Conservation (phyloP, 2,113 vertebrate genomes). For the Peromyscus californicus region DNA sequence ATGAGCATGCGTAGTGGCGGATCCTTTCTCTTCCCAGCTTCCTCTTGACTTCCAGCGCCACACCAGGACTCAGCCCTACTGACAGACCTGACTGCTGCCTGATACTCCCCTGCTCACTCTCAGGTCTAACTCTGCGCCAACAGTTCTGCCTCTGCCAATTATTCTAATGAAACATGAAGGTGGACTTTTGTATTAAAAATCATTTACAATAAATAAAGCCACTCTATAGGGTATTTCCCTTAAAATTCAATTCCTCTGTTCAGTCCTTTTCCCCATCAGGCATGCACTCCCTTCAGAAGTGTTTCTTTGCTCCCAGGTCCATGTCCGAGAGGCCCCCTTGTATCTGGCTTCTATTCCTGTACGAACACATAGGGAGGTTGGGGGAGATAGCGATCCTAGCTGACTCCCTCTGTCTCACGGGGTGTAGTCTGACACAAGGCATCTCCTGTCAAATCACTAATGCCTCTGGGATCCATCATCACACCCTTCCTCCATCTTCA, state of each 20-base stretch:
- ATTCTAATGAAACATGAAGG: not conserved
- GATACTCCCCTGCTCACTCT: not conserved
- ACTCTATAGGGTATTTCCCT: too few species aligned
- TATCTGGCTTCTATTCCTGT: accelerated
- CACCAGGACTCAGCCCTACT: accelerated
- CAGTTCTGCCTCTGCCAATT: not conserved
- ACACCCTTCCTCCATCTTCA: not conserved
- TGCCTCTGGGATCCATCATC: accelerated
- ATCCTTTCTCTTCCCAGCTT: accelerated
- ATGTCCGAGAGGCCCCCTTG: accelerated
- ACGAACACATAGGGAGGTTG: accelerated
- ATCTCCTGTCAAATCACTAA: accelerated
- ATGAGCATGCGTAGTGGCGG: accelerated
- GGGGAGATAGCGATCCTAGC: accelerated
- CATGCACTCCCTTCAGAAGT: accelerated
- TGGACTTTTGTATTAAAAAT: accelerated
- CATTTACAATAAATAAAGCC: not conserved
- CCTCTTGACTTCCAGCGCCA: accelerated
- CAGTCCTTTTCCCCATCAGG: not conserved
- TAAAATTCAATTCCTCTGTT: accelerated
- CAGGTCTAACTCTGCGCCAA: not conserved
- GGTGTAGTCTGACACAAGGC: accelerated
- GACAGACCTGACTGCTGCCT: not conserved
- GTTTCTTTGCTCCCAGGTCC: not conserved
- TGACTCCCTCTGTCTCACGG: not conserved